Evolutionary conservation across 2,888 invertebrate species (phyloP), one percentile per base, ranked within the genome.

Genomic region (Atrina japonica): DNA sequence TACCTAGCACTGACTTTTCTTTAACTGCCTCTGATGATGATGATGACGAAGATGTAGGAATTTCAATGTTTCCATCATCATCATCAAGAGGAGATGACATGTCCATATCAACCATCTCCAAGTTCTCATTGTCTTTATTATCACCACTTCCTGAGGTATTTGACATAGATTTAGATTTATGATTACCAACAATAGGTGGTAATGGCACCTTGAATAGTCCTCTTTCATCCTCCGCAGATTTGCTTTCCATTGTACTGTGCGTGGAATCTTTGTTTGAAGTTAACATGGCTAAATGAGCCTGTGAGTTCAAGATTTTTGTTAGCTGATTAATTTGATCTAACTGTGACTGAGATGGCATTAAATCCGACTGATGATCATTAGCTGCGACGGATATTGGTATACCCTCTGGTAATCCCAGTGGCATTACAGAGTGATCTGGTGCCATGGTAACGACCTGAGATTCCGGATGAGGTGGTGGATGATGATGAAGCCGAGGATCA

Each of bases 51-150:
- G 66, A 70, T 49, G 66, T 78, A 5, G 86, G 86, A 41, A 86
- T 80, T 70, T 86, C 86, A 50, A 87, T 80, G 65, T 83, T 83
- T 29, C 71, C 66, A 25, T 66, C 66, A 16, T 86, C 85, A 21
- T 59, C 49, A 30, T 86, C 85, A 1, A 84, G 75, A 2, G 89
- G 88, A 18, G 88, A 88, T 3, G 94, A 96, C 88, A 94, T 93
- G 81, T 95, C 95, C 91, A 94, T 93, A 78, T 93, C 93, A 56
- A 93, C 83, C 11, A 91, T 92, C 80, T 94, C 94, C 45, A 92
- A 91, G 18, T 85, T 82, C 49, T 87, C 87, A 30, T 68, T 67
- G 5, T 72, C 66, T 11, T 72, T 77, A 52, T 65, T 53, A 35
- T 35, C 35, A 35, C 35, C 35, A 35, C 11, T 35, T 75, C 77